Evolutionary conservation across 2,797 vertebrate species (phyloP).

Genomic region (Gymnothorax reevesii): DNA sequence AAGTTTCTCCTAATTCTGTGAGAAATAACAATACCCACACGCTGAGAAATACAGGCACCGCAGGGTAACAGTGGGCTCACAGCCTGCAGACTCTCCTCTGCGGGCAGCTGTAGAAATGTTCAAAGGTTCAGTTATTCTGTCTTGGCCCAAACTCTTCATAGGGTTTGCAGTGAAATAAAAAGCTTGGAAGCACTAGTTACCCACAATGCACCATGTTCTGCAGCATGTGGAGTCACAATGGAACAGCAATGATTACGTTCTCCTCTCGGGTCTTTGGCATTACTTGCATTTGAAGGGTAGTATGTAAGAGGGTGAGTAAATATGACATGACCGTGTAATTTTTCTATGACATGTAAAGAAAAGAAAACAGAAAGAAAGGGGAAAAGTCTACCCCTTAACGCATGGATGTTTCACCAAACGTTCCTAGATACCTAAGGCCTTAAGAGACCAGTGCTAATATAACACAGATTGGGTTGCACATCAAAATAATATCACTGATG

Average conservation of each 20-base stretch:
- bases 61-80: no score
- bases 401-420: no score
- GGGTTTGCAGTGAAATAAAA: background rate
- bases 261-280: constrained; percentile 25
- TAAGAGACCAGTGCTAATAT: no score
- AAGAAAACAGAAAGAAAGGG: background rate
- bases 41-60: no score
- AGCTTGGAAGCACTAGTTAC: background rate
- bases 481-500: no score
- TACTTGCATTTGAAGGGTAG: constrained; percentile 19
- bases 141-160: no score
- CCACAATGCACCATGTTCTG: constrained; percentile 15
- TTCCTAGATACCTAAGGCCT: no score
- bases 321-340: background rate
- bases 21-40: background rate
- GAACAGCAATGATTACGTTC: constrained; percentile 21
- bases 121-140: no score
- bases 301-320: background rate
- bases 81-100: no score
- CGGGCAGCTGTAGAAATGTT: no score
- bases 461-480: no score
- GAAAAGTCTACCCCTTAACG: background rate
- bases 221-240: constrained; percentile 1
- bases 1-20: background rate
- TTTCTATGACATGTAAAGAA: background rate